Percentiles rank a stretch among this genome's conserved stretches.
phyloP scores from a whole-genome alignment of 30 jellyfish, hydroid and myxozoan genomes.

The Aurelia sp. region DNA sequence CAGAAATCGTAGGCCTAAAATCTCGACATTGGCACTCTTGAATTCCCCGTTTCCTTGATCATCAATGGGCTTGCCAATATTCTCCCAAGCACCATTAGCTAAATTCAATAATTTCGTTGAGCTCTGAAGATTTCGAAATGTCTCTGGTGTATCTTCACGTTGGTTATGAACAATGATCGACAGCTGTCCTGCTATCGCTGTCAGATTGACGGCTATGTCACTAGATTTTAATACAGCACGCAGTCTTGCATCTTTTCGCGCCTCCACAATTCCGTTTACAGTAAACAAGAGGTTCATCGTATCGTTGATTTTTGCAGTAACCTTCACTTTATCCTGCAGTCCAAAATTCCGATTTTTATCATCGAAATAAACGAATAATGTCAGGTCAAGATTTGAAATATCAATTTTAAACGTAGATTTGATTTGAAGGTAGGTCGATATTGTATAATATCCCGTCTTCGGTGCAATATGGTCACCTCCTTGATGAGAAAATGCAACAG shows the following conservation, averaged over 20 bases:
- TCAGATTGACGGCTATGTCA: not conserved
- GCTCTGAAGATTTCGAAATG: slow-evolving; percentile 44
- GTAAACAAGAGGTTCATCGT: slow-evolving; percentile 10
- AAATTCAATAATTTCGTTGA: slow-evolving; percentile 44
- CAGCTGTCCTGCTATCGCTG: slow-evolving; percentile 20
- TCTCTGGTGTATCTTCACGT: slow-evolving; percentile 35
- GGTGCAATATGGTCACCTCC: slow-evolving; percentile 4
- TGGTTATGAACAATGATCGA: slow-evolving; percentile 20
- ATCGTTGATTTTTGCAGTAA: slow-evolving; percentile 11
- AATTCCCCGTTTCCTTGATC: slow-evolving; percentile 47
- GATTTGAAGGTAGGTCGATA: slow-evolving; percentile 39
- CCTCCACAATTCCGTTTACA: slow-evolving; percentile 47
- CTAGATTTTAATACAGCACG: slow-evolving; percentile 12
- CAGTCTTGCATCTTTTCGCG: slow-evolving; percentile 6
- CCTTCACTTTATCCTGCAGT: slow-evolving; percentile 28
- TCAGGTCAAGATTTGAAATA: not conserved
- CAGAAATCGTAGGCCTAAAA: slow-evolving; percentile 39
- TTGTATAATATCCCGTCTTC: slow-evolving; percentile 14
- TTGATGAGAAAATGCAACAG: not conserved
- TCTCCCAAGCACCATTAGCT: slow-evolving; percentile 15
- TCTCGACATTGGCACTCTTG: slow-evolving; percentile 38
- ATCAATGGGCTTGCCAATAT: slow-evolving; percentile 18
- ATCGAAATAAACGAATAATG: slow-evolving; percentile 32
- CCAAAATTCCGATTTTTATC: slow-evolving; percentile 47
- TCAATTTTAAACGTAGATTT: not conserved